phyloP scores from a whole-genome alignment of 2,113 vertebrate genomes.

The Arizona elegans region DNA sequence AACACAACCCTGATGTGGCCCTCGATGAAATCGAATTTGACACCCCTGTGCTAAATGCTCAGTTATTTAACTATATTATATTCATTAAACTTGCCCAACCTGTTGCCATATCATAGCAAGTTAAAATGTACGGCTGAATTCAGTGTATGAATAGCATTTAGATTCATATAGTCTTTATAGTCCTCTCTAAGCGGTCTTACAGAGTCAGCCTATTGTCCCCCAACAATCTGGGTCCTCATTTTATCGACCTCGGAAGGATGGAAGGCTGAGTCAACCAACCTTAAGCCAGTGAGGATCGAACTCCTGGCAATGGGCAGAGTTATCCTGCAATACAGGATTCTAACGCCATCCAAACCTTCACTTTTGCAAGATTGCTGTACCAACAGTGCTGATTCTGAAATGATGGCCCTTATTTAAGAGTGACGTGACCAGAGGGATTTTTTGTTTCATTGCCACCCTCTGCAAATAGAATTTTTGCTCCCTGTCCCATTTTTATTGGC shows the following conservation, averaged over 20 bases:
- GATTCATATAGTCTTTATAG: no score
- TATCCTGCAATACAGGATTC: neutral
- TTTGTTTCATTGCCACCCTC: neutral
- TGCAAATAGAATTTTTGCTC: neutral
- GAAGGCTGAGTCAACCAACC: neutral
- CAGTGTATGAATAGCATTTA: neutral
- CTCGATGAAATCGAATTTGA: no score
- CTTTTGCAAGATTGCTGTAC: neutral
- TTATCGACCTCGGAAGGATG: neutral
- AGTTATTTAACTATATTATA: neutral
- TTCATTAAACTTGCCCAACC: neutral
- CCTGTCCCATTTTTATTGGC: neutral
- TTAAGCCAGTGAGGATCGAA: neutral
- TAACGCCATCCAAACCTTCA: neutral
- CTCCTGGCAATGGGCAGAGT: neutral
- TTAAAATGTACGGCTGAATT: neutral
- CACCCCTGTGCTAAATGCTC: neutral
- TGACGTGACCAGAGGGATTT: neutral
- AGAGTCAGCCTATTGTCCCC: neutral
- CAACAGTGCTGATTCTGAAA: neutral
- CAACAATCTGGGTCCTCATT: neutral
- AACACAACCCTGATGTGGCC: no score
- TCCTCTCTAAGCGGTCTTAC: neutral
- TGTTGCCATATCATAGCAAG: neutral
- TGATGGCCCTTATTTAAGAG: neutral